Evolutionary conservation across 2,113 vertebrate genomes (phyloP), one percentile per base, ranked within the genome.

Genomic region (Ceratotherium simum): DNA sequence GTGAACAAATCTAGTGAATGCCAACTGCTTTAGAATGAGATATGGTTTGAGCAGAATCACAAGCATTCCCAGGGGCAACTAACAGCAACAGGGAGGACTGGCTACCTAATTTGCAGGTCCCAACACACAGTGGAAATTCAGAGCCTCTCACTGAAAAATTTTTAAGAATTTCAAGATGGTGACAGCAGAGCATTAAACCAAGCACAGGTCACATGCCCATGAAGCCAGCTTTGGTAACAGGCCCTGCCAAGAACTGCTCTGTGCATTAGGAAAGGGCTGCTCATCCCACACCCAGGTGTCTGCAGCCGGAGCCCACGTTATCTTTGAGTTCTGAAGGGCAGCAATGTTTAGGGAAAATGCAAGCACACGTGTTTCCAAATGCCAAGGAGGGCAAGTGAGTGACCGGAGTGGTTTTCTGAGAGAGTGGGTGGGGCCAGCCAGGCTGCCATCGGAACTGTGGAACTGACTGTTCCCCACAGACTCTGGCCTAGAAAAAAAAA

Each of bases 381-480:
- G 87, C 87, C 31, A 62, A 83, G 96, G 13, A 93, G 39, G 72
- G 62, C 72, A 87, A 87, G 69, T 48, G 42, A 58, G 62, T 36
- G 86, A 81, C 67, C 20, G 2, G 72, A 54, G 91, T 93, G 86
- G 67, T 65, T 93, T 96, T 91, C 80, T 91, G 65, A 93, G 76
- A 92, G 83, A 93, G 94, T 62, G 91, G 76, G 89, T 76, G 94
- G 92, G 54, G 73, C 92, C 58, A 80, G 73, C 83, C n/a, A 9
- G 87, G 58, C 92, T 96, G 79, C 87, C 90, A 48, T 80, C 4
- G 1, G 78, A 84, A 96, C 89, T 78, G 79, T 70, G 60, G 96
- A 95, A 97, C 96, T 96, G 86, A 92, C 94, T 96, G 95, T 97
- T 98, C 96, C 90, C 58, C 54, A 88, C 85, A 96, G 86, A 88